Base-by-base conservation (phyloP, 2,888 invertebrate genomes). In the Poecilus cupreus region DNA sequence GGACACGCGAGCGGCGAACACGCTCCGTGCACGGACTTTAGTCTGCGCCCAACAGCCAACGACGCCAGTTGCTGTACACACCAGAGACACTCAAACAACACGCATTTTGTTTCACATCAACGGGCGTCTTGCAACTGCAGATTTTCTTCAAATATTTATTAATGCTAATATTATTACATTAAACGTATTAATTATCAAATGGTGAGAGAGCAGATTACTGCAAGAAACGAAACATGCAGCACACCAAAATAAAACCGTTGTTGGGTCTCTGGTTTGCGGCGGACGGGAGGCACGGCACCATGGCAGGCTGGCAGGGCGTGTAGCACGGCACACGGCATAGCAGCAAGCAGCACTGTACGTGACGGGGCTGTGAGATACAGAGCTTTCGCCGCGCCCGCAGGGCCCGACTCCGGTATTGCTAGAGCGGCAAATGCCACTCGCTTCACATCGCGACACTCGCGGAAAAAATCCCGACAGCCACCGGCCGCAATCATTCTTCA, bases 281-380 rank as follows among this genome's bases (percentile, higher is more conserved):
- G 39, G 72, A 8, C 1, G 18, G 26, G 20, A 10, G 18, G 70
- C 18, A 39, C 18, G 37, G 70, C 11, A 70, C 39, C 70, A 70
- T 20, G 46, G 72, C 75, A 24, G 72, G 37, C 60, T 6, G 26
- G 60, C 60, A 43, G 70, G 20, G 64, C 64, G n/a, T 8, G 16
- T 20, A 5, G 76, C 37, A 11, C 16, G 13, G 76, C 13, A 49
- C 32, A n/a, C n/a, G n/a, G n/a, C n/a, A n/a, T n/a, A n/a, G n/a
- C n/a, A n/a, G n/a, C n/a, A n/a, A n/a, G n/a, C n/a, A n/a, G n/a
- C n/a, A 3, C 79, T 80, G 86, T 85, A 87, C 87, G 87, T 87
- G 87, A 87, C 85, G 84, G 84, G 86, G 86, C 85, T 86, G 85
- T 85, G 85, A 86, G 86, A 86, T 87, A 86, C 85, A 84, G 85